These are phyloP conservation scores for Notoglanidium macrostoma DNA, from an alignment of 2,797 vertebrate genomes.

Conservation along the genomic window DNA sequence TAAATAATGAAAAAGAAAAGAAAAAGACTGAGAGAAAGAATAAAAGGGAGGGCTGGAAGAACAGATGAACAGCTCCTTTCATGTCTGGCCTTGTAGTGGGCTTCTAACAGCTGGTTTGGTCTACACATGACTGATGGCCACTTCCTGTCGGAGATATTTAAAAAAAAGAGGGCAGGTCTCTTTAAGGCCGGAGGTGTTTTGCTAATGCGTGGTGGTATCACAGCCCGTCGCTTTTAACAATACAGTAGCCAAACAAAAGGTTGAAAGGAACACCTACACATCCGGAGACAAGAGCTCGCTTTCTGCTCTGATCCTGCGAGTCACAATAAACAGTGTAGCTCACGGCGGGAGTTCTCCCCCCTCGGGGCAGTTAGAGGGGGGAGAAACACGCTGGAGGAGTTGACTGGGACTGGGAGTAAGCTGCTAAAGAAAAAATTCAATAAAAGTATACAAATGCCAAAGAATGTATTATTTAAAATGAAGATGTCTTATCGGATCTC, in stretches of 20 bases:
- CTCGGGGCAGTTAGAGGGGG: not conserved
- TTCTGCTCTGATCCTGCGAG: slow-evolving; percentile 70
- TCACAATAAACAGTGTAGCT: slow-evolving; percentile 66
- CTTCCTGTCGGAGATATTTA: slow-evolving; percentile 88
- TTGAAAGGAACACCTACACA: slow-evolving; percentile 64
- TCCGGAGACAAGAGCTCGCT: slow-evolving; percentile 67
- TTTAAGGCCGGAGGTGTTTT: slow-evolving; percentile 67
- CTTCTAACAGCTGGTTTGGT: slow-evolving; percentile 85
- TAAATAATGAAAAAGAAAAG: slow-evolving; percentile 68
- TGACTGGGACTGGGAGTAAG: not conserved
- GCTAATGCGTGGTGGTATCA: slow-evolving; percentile 67
- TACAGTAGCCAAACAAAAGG: slow-evolving; percentile 68
- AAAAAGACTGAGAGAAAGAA: slow-evolving; percentile 74
- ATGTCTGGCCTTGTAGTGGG: slow-evolving; percentile 84
- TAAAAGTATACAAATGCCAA: not conserved
- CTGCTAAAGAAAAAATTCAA: not conserved
- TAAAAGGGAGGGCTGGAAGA: slow-evolving; percentile 72
- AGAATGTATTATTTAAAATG: too few species aligned
- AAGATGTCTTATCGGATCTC: not conserved
- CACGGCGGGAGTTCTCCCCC: slow-evolving; percentile 42
- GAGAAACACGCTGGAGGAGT: not conserved
- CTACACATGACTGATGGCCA: slow-evolving; percentile 83
- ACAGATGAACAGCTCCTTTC: slow-evolving; percentile 77
- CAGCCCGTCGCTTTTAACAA: slow-evolving; percentile 65
- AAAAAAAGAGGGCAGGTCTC: slow-evolving; percentile 62